Evolutionary conservation across 2,113 vertebrate genomes (phyloP).

Genomic region (Nyctibius bracteatus): DNA sequence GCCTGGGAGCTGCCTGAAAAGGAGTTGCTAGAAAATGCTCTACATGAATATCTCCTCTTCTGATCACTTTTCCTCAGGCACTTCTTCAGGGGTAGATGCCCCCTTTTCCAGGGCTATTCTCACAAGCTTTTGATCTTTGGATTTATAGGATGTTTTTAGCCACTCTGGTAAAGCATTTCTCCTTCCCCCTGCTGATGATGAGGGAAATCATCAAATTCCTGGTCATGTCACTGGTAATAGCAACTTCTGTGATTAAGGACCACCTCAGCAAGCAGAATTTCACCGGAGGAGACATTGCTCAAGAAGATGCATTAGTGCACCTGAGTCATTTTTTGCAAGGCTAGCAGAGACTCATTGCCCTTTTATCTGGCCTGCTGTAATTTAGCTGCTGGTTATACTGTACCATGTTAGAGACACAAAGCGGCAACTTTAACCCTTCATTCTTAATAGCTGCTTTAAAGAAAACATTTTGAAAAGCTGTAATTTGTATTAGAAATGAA

Average conservation of each 20-base stretch:
- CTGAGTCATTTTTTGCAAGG: background rate
- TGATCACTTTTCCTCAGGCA: background rate
- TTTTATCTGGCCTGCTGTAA: background rate
- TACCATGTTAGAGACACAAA: background rate
- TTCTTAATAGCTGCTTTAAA: background rate
- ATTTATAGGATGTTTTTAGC: background rate
- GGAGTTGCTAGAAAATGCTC: background rate
- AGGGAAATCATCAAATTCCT: background rate
- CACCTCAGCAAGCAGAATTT: conserved; percentile 12
- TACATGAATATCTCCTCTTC: background rate
- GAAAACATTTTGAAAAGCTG: background rate
- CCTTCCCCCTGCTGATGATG: background rate
- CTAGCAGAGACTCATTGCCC: background rate
- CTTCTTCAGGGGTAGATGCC: background rate
- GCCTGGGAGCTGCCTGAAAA: background rate
- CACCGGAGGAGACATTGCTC: background rate
- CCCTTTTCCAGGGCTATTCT: background rate
- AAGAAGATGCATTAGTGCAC: conserved; percentile 22
- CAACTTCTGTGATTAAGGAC: conserved; percentile 4
- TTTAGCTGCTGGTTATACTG: background rate
- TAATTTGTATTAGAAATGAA: background rate
- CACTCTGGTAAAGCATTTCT: background rate
- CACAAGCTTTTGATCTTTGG: background rate
- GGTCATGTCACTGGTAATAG: background rate
- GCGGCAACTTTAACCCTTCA: background rate